These are phyloP conservation scores for Phenganax marumi DNA, from an alignment of 92 coral and sea anemone species.

Conservation along the genomic window DNA sequence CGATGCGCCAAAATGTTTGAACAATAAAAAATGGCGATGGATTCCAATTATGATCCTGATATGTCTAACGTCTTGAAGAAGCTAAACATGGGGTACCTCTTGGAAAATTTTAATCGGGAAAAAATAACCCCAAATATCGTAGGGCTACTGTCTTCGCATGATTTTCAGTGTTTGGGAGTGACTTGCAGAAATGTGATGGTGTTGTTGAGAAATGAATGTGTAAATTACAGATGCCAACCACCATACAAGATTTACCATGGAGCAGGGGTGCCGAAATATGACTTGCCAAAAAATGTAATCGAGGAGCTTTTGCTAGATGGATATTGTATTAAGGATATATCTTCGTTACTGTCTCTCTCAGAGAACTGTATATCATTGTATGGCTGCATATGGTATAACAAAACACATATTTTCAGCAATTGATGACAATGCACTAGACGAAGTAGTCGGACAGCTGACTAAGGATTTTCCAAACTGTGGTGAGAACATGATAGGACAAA, in stretches of 20 bases:
- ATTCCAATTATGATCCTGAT: background rate
- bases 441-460: constrained; percentile 14
- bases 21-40: constrained; percentile 1
- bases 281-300: constrained; percentile 45
- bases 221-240: constrained; percentile 22
- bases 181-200: constrained; percentile 24
- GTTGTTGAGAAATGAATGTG: constrained; percentile 36
- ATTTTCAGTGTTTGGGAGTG: constrained; percentile 34
- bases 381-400: constrained; percentile 37
- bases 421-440: constrained; percentile 1
- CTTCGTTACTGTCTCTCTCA: constrained; percentile 41
- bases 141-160: constrained; percentile 24
- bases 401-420: constrained; percentile 1
- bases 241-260: constrained; percentile 11
- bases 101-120: constrained; percentile 35
- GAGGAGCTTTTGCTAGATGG: constrained; percentile 60
- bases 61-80: constrained; percentile 38
- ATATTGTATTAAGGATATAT: constrained; percentile 54
- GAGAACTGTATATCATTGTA: constrained; percentile 47
- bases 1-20: background rate
- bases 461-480: constrained; percentile 27
- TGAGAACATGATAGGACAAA: constrained; percentile 17
- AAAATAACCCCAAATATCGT: constrained; percentile 31
- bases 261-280: constrained; percentile 41
- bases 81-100: constrained; percentile 19